Base-by-base conservation (phyloP, 2,888 invertebrate genomes). In the Euplagia quadripunctaria region DNA sequence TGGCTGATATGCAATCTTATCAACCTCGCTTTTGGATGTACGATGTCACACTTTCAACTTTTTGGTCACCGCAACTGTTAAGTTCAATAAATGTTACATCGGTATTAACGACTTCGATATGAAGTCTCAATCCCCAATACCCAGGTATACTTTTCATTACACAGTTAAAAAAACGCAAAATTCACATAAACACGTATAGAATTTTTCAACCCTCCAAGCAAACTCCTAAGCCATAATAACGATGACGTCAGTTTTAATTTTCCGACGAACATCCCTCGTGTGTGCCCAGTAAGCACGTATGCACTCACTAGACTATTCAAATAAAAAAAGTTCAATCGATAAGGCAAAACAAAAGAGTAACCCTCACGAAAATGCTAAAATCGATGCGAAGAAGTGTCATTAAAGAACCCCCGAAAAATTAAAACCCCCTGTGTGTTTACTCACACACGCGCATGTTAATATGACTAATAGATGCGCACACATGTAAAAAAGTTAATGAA, bases 331-430 rank as follows among this genome's bases (percentile, higher is more conserved):
- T 81, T 79, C 78, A 88, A 94, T 96, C 95, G 92, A 95, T 95
- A 91, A 71, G 79, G 71, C 93, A 90, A 95, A 94, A 96, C 95
- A 95, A 95, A 94, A 93, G 95, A 91, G 90, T 92, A 91, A 92
- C 95, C 95, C 95, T 94, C 93, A 87, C 61, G 88, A 90, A 87
- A 93, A 93, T 89, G 90, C 91, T 91, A 94, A 94, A 95, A 96
- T 96, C 95, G 95, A 96, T 96, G 91, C 83, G 89, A 94, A 94
- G 94, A 94, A 95, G 95, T 96, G 95, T 95, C 95, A 95, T 96
- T 95, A 96, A 94, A 94, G 94, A 94, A 94, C 94, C 95, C 95
- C 95, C 94, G 75, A 92, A 95, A 96, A 95, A 93, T 94, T 93
- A 94, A 94, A 93, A 92, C 92, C 94, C 84, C 94, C 92, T 85